These are phyloP conservation scores for Lasius platythorax DNA, from an alignment of 2,888 invertebrate species.

Conservation along the genomic window DNA sequence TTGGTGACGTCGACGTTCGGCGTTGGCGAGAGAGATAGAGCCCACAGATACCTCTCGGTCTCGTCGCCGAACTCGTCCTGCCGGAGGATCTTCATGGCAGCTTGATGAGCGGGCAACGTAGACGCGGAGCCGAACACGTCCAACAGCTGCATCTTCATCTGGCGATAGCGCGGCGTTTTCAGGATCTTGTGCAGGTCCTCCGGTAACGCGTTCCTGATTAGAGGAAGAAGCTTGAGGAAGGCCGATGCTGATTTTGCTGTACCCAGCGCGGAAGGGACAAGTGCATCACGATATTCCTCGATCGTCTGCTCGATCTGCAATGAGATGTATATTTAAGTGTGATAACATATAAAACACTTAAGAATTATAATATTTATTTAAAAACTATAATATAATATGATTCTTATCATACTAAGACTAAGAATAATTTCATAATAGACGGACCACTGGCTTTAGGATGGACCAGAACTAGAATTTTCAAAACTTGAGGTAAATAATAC, in stretches of 20 bases:
- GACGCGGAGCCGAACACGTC: constrained; percentile 91
- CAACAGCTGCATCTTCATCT: constrained; percentile 89
- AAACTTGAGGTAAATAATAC: neutral
- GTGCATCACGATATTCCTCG: constrained; percentile 86
- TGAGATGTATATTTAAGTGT: neutral
- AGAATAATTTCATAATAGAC: neutral
- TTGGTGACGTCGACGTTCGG: constrained; percentile 88
- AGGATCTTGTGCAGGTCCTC: constrained; percentile 88
- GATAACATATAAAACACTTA: neutral
- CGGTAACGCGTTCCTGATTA: constrained; percentile 88
- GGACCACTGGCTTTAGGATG: too few relatives aligned
- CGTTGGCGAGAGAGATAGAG: constrained; percentile 89
- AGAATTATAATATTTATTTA: neutral
- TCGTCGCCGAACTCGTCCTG: constrained; percentile 87
- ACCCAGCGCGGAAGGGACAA: constrained; percentile 88
- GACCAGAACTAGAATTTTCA: neutral
- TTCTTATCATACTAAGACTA: neutral
- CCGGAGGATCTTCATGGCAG: constrained; percentile 89
- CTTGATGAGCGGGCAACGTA: constrained; percentile 90
- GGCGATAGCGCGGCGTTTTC: constrained; percentile 87
- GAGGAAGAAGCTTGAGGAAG: constrained; percentile 89
- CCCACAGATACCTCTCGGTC: constrained; percentile 92
- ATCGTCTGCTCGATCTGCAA: constrained; percentile 87
- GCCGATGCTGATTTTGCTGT: constrained; percentile 89
- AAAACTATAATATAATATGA: neutral